Evolutionary conservation across 2,797 vertebrate genomes (phyloP).

Genomic region (Lithobates sylvaticus): DNA sequence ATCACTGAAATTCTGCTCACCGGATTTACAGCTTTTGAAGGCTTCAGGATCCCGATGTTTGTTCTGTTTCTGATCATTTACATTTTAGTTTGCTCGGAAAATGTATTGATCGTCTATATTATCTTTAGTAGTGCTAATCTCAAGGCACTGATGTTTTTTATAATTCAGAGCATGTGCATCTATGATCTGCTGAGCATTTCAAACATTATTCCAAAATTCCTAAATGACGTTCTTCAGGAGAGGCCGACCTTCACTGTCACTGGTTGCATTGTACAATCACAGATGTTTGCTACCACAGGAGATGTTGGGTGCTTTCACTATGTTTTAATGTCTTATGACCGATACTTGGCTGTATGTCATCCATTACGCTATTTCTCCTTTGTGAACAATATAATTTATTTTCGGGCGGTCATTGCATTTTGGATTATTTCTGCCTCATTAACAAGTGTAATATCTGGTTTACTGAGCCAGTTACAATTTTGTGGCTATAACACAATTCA

Average conservation of each 20-base stretch:
- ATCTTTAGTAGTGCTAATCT: neutral
- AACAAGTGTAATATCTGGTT: neutral
- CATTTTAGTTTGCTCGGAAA: neutral
- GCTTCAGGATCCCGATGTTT: slow-evolving; percentile 4
- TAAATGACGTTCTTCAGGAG: slow-evolving; percentile 12
- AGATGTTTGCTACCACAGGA: neutral
- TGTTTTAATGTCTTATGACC: slow-evolving; percentile 34
- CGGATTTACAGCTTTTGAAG: slow-evolving; percentile 13
- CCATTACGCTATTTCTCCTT: slow-evolving; percentile 15
- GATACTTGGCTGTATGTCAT: slow-evolving; percentile 22
- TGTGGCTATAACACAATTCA: slow-evolving; percentile 64
- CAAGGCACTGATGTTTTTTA: slow-evolving; percentile 20
- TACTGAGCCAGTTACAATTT: slow-evolving; percentile 52
- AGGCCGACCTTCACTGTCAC: neutral
- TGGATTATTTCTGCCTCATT: neutral
- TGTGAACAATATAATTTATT: neutral
- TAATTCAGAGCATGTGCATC: slow-evolving; percentile 5
- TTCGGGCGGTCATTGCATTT: neutral
- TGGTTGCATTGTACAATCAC: slow-evolving; percentile 5
- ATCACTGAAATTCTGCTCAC: neutral
- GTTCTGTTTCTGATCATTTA: slow-evolving; percentile 10
- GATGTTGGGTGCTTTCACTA: neutral
- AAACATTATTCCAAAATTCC: slow-evolving; percentile 14
- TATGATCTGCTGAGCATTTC: slow-evolving; percentile 4
- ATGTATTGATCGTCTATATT: slow-evolving; percentile 5